Base-by-base conservation (phyloP, 1,140 invertebrate species). In the Muscidifurax raptorellus region DNA sequence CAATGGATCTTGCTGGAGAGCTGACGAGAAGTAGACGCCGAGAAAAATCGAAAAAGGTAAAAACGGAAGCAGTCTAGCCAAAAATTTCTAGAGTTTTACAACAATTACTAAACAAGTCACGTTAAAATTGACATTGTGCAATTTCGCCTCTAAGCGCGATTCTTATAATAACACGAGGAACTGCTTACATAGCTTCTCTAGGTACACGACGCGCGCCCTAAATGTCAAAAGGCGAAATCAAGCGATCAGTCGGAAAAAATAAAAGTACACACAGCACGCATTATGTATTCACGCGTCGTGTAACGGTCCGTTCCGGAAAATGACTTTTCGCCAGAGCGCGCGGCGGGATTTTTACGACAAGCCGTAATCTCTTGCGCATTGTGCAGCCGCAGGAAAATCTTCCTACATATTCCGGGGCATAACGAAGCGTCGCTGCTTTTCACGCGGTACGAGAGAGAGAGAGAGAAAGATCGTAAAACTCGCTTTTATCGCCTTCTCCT, bases 1-100 rank as follows among this genome's bases (percentile, higher is more conserved):
- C 67, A 80, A 82, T 74, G 85, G 66, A 28, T 78, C 75, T 77
- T 44, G 27, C n/a, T n/a, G n/a, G n/a, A n/a, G 10, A 67, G 30
- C 1, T 25, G 44, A 76, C 7, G 10, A 66, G 59, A 66, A 75
- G 2, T 28, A 28, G 28, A 0, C 15, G 25, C 40, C 0, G 15
- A 67, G 7, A 40, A 66, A 32, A 66, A 28, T 52, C 10, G 47
- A 64, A 59, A 40, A 71, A 13, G 18, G 27, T 25, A 47, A 67
- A 40, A 40, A 32, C 71, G 32, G 30, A 59, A 59, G 52, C 22
- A 59, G 52, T n/a, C 18, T 59, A 4, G 15, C 52, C n/a, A 18
- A 59, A 59, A 59, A n/a, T 0, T 4, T 7, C 18, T 22, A 4
- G 22, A 22, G 18, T 22, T 59, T 59, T 59, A 22, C 52, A 22